Conservation (phyloP, 2,888 invertebrate genomes). For the Conistra vaccinii region DNA sequence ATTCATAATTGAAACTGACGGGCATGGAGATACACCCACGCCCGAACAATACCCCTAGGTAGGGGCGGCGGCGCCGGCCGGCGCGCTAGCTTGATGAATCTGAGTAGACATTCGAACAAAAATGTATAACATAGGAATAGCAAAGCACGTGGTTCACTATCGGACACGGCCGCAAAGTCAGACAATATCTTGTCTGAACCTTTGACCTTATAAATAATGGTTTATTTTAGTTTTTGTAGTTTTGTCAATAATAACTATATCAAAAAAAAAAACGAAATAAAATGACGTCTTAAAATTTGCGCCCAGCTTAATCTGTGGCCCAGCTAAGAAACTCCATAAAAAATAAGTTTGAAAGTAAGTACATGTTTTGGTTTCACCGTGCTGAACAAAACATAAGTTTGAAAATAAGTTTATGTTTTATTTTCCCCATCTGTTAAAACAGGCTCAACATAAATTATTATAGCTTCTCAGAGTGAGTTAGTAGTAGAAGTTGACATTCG, state of each 20-base stretch:
- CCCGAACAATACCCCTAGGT: background rate
- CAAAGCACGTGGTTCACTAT: slow-evolving; percentile 20
- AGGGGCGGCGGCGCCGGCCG: background rate
- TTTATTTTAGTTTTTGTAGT: too few species aligned
- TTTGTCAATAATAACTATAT: background rate
- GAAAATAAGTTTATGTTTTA: background rate
- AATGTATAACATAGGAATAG: background rate
- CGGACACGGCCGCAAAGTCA: background rate
- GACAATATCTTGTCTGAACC: slow-evolving; percentile 16
- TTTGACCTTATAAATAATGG: too few species aligned
- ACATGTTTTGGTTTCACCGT: background rate
- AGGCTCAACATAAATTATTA: background rate
- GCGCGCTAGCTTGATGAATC: background rate
- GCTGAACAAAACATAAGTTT: too few species aligned
- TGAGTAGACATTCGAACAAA: background rate
- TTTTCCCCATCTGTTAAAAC: background rate
- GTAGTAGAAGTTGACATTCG: background rate
- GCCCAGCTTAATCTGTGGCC: too few species aligned
- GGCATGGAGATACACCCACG: background rate
- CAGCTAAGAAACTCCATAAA: background rate
- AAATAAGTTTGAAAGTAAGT: background rate
- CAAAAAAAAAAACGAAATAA: background rate
- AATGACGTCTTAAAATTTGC: background rate
- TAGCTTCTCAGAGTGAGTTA: background rate
- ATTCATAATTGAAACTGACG: slow-evolving; percentile 19